phyloP scores from a whole-genome alignment of 1,140 invertebrate species.

The Drosophila sechellia region DNA sequence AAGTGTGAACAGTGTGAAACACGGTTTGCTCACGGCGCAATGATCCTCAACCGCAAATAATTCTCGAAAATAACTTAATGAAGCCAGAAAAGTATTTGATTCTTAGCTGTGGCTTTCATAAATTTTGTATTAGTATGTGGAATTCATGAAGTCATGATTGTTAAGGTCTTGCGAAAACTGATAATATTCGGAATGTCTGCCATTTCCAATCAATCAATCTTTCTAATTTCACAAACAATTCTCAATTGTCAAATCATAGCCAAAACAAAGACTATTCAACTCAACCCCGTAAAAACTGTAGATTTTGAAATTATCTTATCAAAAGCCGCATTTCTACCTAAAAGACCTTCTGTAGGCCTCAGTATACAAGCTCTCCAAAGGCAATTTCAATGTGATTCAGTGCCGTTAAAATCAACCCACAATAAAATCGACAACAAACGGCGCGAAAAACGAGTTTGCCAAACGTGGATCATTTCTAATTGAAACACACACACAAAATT shows the following conservation, averaged over 20 bases:
- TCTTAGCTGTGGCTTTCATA: not conserved
- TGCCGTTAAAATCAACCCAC: slow-evolving; percentile 46
- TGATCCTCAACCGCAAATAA: slow-evolving; percentile 32
- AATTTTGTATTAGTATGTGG: not conserved
- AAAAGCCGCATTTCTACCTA: not conserved
- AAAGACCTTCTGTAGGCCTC: slow-evolving; percentile 25
- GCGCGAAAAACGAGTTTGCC: slow-evolving; percentile 68
- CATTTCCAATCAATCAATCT: slow-evolving; percentile 19
- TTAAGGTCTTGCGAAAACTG: too few species aligned
- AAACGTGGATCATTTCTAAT: slow-evolving; percentile 76
- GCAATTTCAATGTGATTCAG: slow-evolving; percentile 59
- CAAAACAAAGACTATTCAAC: not conserved
- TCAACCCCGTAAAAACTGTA: not conserved
- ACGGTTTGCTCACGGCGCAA: slow-evolving; percentile 1
- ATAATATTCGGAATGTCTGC: not conserved
- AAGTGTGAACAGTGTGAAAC: slow-evolving; percentile 22
- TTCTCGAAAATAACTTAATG: slow-evolving; percentile 33
- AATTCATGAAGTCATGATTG: not conserved
- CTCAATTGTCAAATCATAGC: not conserved
- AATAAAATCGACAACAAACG: slow-evolving; percentile 40
- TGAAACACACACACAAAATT: slow-evolving; percentile 65
- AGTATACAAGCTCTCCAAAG: slow-evolving; percentile 13
- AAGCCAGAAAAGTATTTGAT: slow-evolving; percentile 28
- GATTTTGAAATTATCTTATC: not conserved
- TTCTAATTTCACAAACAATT: not conserved